A percentile compares a stretch with the other conserved stretches of the same genome.
phyloP scores from a whole-genome alignment of 1,140 invertebrate genomes.

The Cyrtorhinus lividipennis region DNA sequence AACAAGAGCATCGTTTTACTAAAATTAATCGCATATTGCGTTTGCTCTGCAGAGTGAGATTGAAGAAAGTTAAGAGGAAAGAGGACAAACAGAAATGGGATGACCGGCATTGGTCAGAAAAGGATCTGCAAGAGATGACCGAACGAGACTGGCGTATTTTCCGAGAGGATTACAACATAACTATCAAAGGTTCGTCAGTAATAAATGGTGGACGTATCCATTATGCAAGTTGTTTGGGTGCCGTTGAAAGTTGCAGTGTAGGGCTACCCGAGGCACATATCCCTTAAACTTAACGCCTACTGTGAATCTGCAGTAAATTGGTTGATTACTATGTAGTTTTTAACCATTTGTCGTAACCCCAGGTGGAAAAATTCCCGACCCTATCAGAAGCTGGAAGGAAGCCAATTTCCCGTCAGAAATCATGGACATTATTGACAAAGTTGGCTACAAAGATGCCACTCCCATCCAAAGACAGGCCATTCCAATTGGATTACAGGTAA shows the following conservation, averaged over 20 bases:
- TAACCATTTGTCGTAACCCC: too few species aligned
- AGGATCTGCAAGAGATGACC: slow-evolving; percentile 87
- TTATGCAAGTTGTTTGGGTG: too few species aligned
- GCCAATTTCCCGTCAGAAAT: slow-evolving; percentile 82
- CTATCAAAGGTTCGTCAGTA: slow-evolving; percentile 88
- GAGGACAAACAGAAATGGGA: slow-evolving; percentile 99
- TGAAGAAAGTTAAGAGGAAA: slow-evolving; percentile 87
- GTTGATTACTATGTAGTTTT: too few species aligned
- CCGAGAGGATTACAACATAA: slow-evolving; percentile 98
- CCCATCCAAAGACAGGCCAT: slow-evolving; percentile 99
- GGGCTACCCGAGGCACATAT: too few species aligned
- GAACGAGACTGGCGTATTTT: slow-evolving; percentile 99
- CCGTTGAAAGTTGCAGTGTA: too few species aligned
- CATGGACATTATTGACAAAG: slow-evolving; percentile 85
- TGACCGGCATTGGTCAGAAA: slow-evolving; percentile 97
- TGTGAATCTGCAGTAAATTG: too few species aligned
- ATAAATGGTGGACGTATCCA: too few species aligned
- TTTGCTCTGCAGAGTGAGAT: slow-evolving; percentile 42
- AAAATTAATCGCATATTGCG: too few species aligned
- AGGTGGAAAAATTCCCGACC: slow-evolving; percentile 89
- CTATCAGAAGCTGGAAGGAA: slow-evolving; percentile 90
- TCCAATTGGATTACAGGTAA: slow-evolving; percentile 75
- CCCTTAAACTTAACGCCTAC: too few species aligned
- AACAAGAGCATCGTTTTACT: too few species aligned
- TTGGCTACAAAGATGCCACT: slow-evolving; percentile 96